Percentiles rank a stretch among this genome's conserved stretches.
These are phyloP conservation scores for Styela plicata DNA, from an alignment of 23 tunicate genomes.

Conservation along the genomic window DNA sequence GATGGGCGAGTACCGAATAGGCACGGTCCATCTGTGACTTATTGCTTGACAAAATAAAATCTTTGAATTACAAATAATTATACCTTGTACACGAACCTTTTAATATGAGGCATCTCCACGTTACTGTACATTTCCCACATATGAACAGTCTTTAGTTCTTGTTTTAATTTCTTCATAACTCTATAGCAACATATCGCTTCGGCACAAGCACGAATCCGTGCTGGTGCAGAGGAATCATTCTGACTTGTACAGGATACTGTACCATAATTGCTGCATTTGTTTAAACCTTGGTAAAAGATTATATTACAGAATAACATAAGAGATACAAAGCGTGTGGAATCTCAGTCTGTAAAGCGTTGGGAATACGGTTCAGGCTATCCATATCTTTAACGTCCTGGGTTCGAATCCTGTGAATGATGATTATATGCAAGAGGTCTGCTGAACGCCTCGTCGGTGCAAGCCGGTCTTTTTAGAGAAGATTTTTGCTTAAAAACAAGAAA, in stretches of 20 bases:
- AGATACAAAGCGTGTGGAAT: no score
- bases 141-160: constrained; percentile 11
- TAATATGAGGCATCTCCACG: constrained; percentile 52
- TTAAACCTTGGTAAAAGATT: background rate
- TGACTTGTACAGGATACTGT: constrained; percentile 9
- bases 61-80: no score
- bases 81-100: background rate
- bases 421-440: no score
- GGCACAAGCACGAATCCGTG: constrained; percentile 14
- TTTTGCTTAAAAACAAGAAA: background rate
- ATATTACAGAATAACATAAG: no score
- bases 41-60: no score
- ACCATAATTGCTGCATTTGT: constrained; percentile 27
- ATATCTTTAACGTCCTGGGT: no score
- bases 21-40: no score
- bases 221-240: background rate
- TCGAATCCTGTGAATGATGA: no score
- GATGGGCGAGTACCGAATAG: no score
- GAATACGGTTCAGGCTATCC: no score
- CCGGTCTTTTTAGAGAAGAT: no score
- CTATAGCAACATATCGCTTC: constrained; percentile 19
- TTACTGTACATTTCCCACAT: constrained; percentile 38
- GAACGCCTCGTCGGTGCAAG: no score
- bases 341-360: background rate
- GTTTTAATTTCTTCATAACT: constrained; percentile 31